These are phyloP conservation scores for Austrolebias charrua DNA, from an alignment of 2,797 vertebrate genomes.

Conservation along the genomic window DNA sequence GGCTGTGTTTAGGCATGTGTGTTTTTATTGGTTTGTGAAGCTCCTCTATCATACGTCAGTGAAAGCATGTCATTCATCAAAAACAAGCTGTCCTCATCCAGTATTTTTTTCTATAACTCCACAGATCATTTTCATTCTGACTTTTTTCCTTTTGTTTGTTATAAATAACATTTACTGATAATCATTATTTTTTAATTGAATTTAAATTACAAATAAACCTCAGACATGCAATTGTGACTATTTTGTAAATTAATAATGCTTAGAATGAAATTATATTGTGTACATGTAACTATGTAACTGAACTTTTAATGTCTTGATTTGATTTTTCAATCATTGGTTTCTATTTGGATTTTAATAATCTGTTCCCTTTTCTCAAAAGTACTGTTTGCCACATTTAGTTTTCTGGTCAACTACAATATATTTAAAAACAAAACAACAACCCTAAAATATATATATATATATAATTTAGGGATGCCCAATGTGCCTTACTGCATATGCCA, in stretches of 20 bases:
- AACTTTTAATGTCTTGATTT: no score
- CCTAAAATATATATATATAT: no score
- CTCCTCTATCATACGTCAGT: neutral
- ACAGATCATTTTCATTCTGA: neutral
- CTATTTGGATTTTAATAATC: no score
- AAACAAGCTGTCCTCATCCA: neutral
- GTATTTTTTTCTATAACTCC: neutral
- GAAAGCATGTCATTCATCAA: neutral
- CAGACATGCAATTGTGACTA: neutral
- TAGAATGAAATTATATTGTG: neutral
- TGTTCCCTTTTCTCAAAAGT: no score
- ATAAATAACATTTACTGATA: neutral
- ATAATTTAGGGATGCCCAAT: no score
- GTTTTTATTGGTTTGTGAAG: constrained; percentile 34
- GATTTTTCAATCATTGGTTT: no score
- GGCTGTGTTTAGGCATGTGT: neutral
- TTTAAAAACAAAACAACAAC: no score
- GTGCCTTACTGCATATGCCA: no score
- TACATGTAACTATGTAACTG: neutral
- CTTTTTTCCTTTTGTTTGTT: neutral
- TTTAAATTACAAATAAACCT: neutral
- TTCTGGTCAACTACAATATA: no score
- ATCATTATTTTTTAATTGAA: neutral
- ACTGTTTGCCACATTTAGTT: no score
- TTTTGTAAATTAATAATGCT: neutral